phyloP scores from a whole-genome alignment of 2,797 vertebrate genomes.

The Pseudochirops corinnae region DNA sequence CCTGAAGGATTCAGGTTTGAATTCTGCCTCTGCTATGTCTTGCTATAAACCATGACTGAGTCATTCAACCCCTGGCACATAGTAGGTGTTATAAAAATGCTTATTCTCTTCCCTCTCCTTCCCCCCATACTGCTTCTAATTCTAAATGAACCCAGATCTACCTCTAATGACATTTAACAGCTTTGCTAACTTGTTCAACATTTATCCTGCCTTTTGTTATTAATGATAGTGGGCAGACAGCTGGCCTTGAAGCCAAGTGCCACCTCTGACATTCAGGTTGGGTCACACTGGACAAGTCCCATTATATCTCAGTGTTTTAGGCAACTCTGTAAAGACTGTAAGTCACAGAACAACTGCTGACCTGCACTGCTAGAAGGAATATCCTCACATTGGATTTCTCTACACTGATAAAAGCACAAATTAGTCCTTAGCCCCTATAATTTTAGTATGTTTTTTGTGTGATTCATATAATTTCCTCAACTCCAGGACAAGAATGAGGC shows the following conservation, averaged over 20 bases:
- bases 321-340: neutral
- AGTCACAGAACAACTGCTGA: neutral
- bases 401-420: neutral
- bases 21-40: neutral
- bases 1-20: neutral
- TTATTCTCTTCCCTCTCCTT: neutral
- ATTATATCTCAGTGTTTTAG: neutral
- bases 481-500: neutral
- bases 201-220: neutral
- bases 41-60: neutral
- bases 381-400: neutral
- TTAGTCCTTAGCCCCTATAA: neutral
- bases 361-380: neutral
- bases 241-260: neutral
- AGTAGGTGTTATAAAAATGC: neutral
- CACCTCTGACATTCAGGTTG: neutral
- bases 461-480: neutral
- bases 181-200: neutral
- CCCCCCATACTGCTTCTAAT: constrained; percentile 1
- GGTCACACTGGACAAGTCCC: neutral
- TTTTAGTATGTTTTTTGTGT: neutral
- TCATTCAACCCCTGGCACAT: neutral
- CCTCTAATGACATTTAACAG: neutral
- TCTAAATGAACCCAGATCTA: neutral
- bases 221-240: neutral